These are phyloP conservation scores for Tanypteryx hageni DNA, from an alignment of 2,888 invertebrate species.

Conservation along the genomic window DNA sequence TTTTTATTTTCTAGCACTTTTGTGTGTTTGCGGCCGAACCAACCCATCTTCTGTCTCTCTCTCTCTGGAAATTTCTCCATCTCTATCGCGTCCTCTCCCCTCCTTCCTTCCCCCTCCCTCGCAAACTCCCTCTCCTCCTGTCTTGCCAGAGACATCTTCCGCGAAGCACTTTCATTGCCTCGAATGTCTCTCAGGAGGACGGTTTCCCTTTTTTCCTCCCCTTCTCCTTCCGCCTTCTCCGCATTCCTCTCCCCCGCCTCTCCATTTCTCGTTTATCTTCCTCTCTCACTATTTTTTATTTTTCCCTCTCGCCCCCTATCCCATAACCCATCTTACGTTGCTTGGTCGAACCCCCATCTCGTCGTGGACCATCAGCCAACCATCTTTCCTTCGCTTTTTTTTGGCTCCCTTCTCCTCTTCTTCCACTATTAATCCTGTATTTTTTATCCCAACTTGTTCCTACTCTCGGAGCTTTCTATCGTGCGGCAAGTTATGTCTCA, in stretches of 20 bases:
- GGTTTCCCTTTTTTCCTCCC: background rate
- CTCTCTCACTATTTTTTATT: background rate
- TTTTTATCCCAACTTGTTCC: background rate
- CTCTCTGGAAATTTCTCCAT: background rate
- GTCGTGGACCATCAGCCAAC: background rate
- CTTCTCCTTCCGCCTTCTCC: background rate
- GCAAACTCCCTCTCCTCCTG: background rate
- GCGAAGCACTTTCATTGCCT: conserved; percentile 18
- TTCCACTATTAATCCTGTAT: conserved; percentile 18
- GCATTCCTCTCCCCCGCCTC: background rate
- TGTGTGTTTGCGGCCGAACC: background rate
- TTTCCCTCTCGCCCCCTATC: background rate
- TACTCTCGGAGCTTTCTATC: background rate
- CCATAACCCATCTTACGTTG: background rate
- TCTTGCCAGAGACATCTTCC: background rate
- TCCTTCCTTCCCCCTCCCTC: background rate
- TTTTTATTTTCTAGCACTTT: background rate
- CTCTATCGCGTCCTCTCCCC: background rate
- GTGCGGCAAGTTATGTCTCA: background rate
- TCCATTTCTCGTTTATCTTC: background rate
- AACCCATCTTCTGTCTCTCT: background rate
- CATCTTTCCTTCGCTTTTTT: conserved; percentile 11
- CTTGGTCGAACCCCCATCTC: background rate
- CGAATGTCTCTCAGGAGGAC: conserved; percentile 36
- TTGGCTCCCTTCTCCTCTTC: conserved; percentile 31